A percentile compares a stretch with the other conserved stretches of the same genome.
phyloP scores from a whole-genome alignment of 1,140 invertebrate genomes.

The Microplitis mediator region DNA sequence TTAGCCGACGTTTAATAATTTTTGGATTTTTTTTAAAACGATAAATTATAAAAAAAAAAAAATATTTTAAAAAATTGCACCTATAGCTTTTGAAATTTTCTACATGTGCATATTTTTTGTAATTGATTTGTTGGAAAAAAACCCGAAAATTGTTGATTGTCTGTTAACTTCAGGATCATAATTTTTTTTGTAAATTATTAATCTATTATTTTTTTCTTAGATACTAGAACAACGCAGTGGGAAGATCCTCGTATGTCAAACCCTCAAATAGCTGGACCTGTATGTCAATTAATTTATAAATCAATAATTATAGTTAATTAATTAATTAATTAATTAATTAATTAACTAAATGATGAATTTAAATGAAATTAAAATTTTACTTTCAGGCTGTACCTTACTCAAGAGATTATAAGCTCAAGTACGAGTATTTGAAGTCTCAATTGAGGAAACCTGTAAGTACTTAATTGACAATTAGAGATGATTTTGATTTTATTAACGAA shows the following conservation, averaged over 20 bases:
- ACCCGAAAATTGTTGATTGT: no score
- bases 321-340: slow-evolving; percentile 20
- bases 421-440: slow-evolving; percentile 96
- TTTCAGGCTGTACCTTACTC: slow-evolving; percentile 92
- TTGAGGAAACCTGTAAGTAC: slow-evolving; percentile 90
- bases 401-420: slow-evolving; percentile 98
- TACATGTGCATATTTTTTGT: no score
- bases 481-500: not conserved
- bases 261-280: slow-evolving; percentile 93
- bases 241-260: slow-evolving; percentile 97
- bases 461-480: not conserved
- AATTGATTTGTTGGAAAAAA: no score
- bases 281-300: slow-evolving; percentile 58
- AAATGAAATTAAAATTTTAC: slow-evolving; percentile 5
- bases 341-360: not conserved
- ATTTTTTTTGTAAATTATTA: not conserved
- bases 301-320: slow-evolving; percentile 6
- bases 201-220: slow-evolving; percentile 62
- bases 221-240: slow-evolving; percentile 97
- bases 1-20: no score
- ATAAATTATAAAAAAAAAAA: no score
- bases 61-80: no score
- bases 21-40: no score
- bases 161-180: no score
- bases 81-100: no score